Evolutionary conservation across 2,113 vertebrate genomes (phyloP), one percentile per base, ranked within the genome.

Genomic region (Gavia stellata): DNA sequence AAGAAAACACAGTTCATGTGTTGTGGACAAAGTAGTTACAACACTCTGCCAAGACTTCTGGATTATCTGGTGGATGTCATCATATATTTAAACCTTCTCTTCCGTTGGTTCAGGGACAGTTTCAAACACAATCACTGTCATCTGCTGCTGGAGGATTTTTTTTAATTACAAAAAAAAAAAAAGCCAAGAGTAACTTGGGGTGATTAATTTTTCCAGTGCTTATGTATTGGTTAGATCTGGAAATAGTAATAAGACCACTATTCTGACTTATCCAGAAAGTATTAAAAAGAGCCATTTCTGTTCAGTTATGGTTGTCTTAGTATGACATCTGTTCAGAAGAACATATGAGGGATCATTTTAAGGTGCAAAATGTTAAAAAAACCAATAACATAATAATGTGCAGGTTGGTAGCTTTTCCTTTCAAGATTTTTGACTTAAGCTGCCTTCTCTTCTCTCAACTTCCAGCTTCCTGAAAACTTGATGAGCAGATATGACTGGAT

Each of bases 381-480:
- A 17, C 15, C 19, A 36, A 16, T 20, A 52, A 31, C 79, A 45
- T 59, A 50, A 36, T 9, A 42, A 38, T 5, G 4, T 26, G 7
- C 14, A 45, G 12, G 7, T 36, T 71, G 14, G 17, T 87, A 40
- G 4, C 14, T 90, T 74, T 93, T 88, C 5, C 24, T 93, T 63
- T 78, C 12, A 56, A 84, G 72, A 34, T 24, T 65, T 93, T 19
- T 73, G 8, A 50, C 38, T 94, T 78, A 61, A n/a, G 6, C 25
- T 84, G 66, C 7, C 12, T 59, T 84, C 13, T 96, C 49, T 78
- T 97, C 81, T 97, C 31, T 96, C 61, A 70, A 81, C 74, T 81
- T 96, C 33, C 96, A 99, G 99, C 97, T 99, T 94, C 98, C 98
- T 45, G 97, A 98, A 86, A 98, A 98, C 72, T 97, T 99, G 61